Percentiles rank a stretch among this genome's conserved stretches.
Evolutionary conservation across 2,113 vertebrate genomes (phyloP).

Genomic region (Calonectris borealis): DNA sequence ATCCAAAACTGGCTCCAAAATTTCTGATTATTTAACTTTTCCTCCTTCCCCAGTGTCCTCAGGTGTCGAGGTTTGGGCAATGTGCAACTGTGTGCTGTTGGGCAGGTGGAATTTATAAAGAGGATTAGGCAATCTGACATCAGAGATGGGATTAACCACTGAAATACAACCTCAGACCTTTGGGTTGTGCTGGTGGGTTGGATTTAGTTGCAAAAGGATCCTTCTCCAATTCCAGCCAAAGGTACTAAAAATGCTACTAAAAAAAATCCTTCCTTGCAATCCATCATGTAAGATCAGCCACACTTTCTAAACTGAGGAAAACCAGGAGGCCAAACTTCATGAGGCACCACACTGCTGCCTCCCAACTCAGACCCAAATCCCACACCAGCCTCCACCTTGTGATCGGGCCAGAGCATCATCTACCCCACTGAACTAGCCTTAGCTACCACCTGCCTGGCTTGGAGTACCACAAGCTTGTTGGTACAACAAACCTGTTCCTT

Average conservation of each 20-base stretch:
- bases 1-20: neutral
- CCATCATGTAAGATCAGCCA: neutral
- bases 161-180: neutral
- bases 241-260: neutral
- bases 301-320: neutral
- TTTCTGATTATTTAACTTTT: neutral
- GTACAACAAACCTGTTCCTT: neutral
- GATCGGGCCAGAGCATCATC: neutral
- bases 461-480: neutral
- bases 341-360: neutral
- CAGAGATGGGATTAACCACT: neutral
- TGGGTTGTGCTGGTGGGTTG: neutral
- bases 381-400: neutral
- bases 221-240: neutral
- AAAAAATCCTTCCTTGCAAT: neutral
- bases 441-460: neutral
- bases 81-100: neutral
- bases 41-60: neutral
- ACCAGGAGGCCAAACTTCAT: rapidly evolving
- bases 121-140: neutral
- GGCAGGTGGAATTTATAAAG: neutral
- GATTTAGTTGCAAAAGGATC: neutral
- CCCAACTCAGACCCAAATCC: neutral
- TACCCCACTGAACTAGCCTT: neutral
- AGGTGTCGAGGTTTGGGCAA: neutral